These are phyloP conservation scores for Eulacestoma nigropectus DNA, from an alignment of 2,113 vertebrate species.

Conservation along the genomic window DNA sequence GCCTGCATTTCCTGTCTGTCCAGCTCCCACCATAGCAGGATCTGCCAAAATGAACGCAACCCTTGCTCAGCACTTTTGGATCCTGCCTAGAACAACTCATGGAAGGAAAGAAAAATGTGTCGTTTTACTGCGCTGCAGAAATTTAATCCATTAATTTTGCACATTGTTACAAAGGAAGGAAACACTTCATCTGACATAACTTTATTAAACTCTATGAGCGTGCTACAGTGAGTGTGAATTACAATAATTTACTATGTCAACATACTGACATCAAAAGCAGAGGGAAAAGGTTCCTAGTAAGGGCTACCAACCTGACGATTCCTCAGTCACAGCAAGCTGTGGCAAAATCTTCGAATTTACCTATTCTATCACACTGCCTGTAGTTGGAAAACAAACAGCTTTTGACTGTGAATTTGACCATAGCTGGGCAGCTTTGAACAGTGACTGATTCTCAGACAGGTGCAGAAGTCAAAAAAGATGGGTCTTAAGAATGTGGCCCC, in stretches of 20 bases:
- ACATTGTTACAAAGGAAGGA: background rate
- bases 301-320: background rate
- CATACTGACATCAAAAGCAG: background rate
- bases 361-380: background rate
- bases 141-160: background rate
- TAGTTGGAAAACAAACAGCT: background rate
- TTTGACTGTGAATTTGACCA: background rate
- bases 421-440: background rate
- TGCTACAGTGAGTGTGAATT: background rate
- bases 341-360: background rate
- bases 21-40: slow-evolving; percentile 52
- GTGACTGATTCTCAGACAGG: background rate
- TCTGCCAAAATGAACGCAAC: background rate
- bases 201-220: background rate
- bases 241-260: background rate
- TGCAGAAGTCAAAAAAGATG: background rate
- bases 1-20: slow-evolving; percentile 49
- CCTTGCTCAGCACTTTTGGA: slow-evolving; percentile 42
- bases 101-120: slow-evolving; percentile 14
- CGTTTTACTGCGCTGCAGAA: background rate
- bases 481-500: background rate
- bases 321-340: background rate
- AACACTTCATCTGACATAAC: background rate
- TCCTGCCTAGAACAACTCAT: slow-evolving; percentile 23
- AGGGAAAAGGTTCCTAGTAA: background rate